Base-by-base conservation (phyloP, 2,113 vertebrate genomes). In the Ammodytes dubius region DNA sequence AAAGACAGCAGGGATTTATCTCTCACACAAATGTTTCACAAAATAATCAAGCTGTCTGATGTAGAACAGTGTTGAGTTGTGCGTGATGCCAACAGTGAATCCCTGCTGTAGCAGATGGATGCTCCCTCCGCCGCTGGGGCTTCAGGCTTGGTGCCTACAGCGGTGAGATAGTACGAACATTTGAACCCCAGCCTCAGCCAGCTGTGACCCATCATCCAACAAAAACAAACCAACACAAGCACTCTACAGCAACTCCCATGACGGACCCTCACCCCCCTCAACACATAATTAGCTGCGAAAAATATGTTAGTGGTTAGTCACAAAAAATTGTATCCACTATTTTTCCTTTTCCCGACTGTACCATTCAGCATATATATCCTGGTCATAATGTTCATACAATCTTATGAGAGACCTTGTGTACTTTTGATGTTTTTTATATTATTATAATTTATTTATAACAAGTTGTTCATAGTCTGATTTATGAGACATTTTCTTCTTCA, bases 61-160 rank as follows among this genome's bases (percentile, higher is more conserved):
- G 56, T 15, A 3, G 50, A 40, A 81, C 57, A 58, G 53, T 27
- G 13, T 70, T 4, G 17, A 74, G 59, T n/a, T 11, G 46, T 37
- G 63, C 37, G n/a, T 17, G 14, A 46, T 70, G 27, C 17, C 15
- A 57, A 42, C 37, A 39, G 39, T 15, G 45, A 42, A 76, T 52
- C 72, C 12, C 27, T 0, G 8, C 19, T 6, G 70, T 19, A 4
- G 82, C 78, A 83, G 69, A 80, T 81, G 72, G 75, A 45, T 72
- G 58, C 60, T 54, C 43, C 63, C 74, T 72, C 74, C 66, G 80
- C 64, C 11, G 2, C 19, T 1, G 8, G 76, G 69, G 27, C 65
- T 37, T 65, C 39, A 6, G 46, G 35, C 49, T 42, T 46, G 65
- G 12, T 60, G 75, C 56, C n/a, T 6, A 0, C 39, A 53, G 68